Evolutionary conservation across 2,113 vertebrate species (phyloP), one percentile per base, ranked within the genome.

Genomic region (Pteropus alecto): DNA sequence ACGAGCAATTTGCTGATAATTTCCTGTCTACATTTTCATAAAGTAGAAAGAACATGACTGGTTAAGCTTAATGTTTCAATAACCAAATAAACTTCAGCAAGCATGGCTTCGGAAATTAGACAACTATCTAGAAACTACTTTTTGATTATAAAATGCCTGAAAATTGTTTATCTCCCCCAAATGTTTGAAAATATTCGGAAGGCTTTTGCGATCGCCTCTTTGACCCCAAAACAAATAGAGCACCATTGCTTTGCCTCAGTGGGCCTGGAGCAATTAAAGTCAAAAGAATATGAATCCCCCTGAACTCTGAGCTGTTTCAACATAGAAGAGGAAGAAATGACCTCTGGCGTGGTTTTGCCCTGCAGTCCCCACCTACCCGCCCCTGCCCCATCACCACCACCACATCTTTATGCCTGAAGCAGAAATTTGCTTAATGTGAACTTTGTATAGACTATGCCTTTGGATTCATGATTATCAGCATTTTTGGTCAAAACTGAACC

Each of bases 21-120:
- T 98, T 98, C 98, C 97, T 98, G 96, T 98, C 97, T 96, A 98
- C 98, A 97, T 98, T 98, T 98, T 98, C 98, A 98, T 98, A 98
- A 98, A 98, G 96, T 74, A 98, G 97, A 98, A 97, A 97, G 95
- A 97, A 96, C 97, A 98, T 95, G 97, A 97, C 98, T 98, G 97
- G 95, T 97, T 98, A 97, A 97, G 97, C 95, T 97, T 21, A 51
- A 96, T 3, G 0, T 98, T 98, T 98, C 97, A 96, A 94, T 98
- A 98, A 98, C 97, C 98, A 98, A 98, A 98, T 96, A 98, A 98
- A 98, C 96, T 93, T 97, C 97, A 95, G 97, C 97, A 56, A 98
- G 89, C 96, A 95, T 95, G 90, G 97, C 98, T 98, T 98, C 97
- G 98, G 98, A 98, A 98, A 98, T 95, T 92, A 98, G 97, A 94